Evolutionary conservation across 2,888 invertebrate species (phyloP).

Genomic region (Apamea anceps): DNA sequence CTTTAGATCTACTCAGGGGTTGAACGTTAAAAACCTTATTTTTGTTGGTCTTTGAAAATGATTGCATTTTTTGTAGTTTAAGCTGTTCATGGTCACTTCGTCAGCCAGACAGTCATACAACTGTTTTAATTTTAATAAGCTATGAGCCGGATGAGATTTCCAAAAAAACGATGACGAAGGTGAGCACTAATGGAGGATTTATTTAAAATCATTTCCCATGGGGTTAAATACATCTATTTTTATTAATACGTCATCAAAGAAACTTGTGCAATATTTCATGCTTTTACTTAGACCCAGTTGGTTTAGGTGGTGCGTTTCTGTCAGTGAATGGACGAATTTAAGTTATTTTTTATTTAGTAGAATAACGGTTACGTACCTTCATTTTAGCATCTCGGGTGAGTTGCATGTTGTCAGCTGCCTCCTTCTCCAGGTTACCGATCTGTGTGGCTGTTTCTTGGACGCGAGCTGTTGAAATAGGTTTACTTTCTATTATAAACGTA

Average conservation of each 20-base stretch:
- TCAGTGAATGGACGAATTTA: not conserved
- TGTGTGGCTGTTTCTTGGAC: conserved; percentile 93
- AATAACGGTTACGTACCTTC: conserved; percentile 85
- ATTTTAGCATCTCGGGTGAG: conserved; percentile 93
- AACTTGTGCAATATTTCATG: not conserved
- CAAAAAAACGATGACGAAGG: too few relatives aligned
- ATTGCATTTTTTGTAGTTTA: too few relatives aligned
- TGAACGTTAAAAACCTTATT: too few relatives aligned
- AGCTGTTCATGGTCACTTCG: too few relatives aligned
- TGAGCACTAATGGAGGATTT: too few relatives aligned
- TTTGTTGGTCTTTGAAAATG: too few relatives aligned
- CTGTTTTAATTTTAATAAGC: too few relatives aligned
- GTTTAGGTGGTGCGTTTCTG: not conserved
- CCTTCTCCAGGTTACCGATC: conserved; percentile 92
- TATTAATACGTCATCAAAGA: not conserved
- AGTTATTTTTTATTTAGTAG: not conserved
- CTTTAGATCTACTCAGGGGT: too few relatives aligned
- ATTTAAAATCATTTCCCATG: too few relatives aligned
- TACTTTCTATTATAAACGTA: not conserved
- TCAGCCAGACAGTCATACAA: too few relatives aligned
- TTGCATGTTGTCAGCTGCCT: conserved; percentile 92
- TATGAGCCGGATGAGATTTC: too few relatives aligned
- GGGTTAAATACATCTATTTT: too few relatives aligned
- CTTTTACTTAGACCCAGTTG: not conserved
- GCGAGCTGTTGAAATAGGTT: conserved; percentile 89